phyloP scores from a whole-genome alignment of 2,888 invertebrate genomes.

The Temnothorax ravouxi region DNA sequence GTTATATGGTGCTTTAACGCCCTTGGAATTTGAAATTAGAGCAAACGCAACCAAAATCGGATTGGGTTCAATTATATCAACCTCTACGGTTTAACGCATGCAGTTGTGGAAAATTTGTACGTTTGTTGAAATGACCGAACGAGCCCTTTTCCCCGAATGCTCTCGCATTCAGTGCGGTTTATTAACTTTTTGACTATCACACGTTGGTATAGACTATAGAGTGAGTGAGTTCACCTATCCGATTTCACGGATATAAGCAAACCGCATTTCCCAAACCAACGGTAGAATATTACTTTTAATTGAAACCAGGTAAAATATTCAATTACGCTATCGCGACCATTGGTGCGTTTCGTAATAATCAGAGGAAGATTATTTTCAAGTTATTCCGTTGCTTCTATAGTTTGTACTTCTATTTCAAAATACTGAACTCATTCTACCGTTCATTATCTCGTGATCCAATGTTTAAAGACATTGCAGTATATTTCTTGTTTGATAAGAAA shows the following conservation, averaged over 20 bases:
- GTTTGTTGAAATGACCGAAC: conserved; percentile 44
- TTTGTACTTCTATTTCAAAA: background rate
- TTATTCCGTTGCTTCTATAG: background rate
- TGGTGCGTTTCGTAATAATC: background rate
- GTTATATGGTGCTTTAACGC: conserved; percentile 18
- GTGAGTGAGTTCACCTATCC: conserved; percentile 12
- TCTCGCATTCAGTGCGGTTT: conserved; percentile 51
- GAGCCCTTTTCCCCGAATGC: conserved; percentile 40
- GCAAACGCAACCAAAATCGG: conserved; percentile 35
- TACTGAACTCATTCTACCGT: background rate
- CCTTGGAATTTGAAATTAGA: conserved; percentile 35
- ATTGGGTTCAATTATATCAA: conserved; percentile 64
- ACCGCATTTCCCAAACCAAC: conserved; percentile 8
- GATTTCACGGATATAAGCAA: conserved; percentile 34
- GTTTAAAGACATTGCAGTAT: background rate
- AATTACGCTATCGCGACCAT: conserved; percentile 1
- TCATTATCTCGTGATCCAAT: background rate
- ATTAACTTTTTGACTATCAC: conserved; percentile 48
- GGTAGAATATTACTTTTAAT: conserved; percentile 41
- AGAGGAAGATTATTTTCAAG: conserved; percentile 2
- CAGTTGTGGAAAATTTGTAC: conserved; percentile 41
- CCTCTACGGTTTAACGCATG: conserved; percentile 30
- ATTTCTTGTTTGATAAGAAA: background rate
- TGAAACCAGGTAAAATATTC: conserved; percentile 39
- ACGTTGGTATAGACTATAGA: background rate